Base-by-base conservation (phyloP, 2,113 vertebrate species). In the Cyprinodon variegatus region DNA sequence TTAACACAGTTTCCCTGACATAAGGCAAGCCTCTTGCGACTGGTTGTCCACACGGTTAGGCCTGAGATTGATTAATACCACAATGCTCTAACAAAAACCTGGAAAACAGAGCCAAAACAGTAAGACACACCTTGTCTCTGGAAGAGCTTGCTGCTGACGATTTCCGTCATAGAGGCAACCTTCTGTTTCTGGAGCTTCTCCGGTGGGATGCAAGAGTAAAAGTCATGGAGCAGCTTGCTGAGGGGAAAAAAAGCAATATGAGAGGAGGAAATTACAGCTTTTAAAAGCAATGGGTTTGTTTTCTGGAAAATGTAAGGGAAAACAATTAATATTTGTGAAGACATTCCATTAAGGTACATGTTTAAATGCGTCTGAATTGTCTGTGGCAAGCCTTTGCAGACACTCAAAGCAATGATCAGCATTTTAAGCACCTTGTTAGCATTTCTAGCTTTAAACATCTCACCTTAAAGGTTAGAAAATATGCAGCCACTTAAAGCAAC, bases 151-250 rank as follows among this genome's bases (percentile, higher is more conserved):
- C 98, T 98, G 87, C 83, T 89, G 46, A 99, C 97, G 0, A 99
- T 98, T 91, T 98, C 96, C 43, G 96, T 98, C 98, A 99, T 97
- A 76, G 98, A 99, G 68, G 95, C 89, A 50, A 99, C 95, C 89
- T 98, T 99, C 88, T 97, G 97, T 83, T 98, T 98, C 93, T 97
- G 97, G 11, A 98, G 94, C 60, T 95, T 97, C 83, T 94, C 95
- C 0, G 95, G 96, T 6, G 96, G 96, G 78, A 98, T 97, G 91
- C 97, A 97, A 74, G 94, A 96, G 43, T 98, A 99, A 88, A 99
- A 99, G 81, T 99, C 96, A 63, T 95, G 95, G 0, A 99, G 93
- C 57, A 99, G 93, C 78, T 97, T 95, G 94, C 98, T 99, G 91
- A 17, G 74, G 14, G 81, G 29, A 29, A 70, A 85, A 76, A 82